Percentiles rank a stretch among this genome's conserved stretches.
Conservation (phyloP, 2,797 vertebrate species). For the Ctenopoma kingsleyae region DNA sequence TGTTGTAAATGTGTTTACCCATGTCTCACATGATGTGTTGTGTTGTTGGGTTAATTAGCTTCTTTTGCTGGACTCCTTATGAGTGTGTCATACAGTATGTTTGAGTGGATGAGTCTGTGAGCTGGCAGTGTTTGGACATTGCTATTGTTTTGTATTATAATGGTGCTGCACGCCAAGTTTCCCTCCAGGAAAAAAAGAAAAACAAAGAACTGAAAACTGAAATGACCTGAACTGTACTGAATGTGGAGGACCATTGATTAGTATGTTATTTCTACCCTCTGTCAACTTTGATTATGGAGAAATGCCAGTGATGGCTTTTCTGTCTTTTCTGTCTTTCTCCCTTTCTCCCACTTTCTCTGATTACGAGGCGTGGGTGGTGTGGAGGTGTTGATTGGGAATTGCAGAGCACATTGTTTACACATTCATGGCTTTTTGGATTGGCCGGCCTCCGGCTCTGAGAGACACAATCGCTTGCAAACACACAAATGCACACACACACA, state of each 20-base stretch:
- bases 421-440: constrained; percentile 77
- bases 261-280: constrained; percentile 70
- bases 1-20: neutral
- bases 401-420: constrained; percentile 79
- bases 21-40: neutral
- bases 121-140: constrained; percentile 29
- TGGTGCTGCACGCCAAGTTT: constrained; percentile 16
- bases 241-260: constrained; percentile 71
- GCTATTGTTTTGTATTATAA: constrained; percentile 22
- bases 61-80: constrained; percentile 27
- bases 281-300: constrained; percentile 78
- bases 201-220: constrained; percentile 30
- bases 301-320: constrained; percentile 63
- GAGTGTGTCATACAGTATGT: constrained; percentile 4
- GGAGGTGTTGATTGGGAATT: constrained; percentile 85
- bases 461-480: constrained; percentile 24
- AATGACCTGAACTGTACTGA: constrained; percentile 60
- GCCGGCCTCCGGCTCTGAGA: constrained; percentile 57
- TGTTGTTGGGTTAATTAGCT: constrained; percentile 42
- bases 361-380: constrained; percentile 73
- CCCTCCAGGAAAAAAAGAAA: neutral
- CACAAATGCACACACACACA: constrained; percentile 16
- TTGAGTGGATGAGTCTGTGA: constrained; percentile 28
- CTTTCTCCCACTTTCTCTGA: constrained; percentile 65
- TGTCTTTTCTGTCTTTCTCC: constrained; percentile 47